phyloP scores from a whole-genome alignment of 2,113 vertebrate species.

The Henicopernis longicauda region DNA sequence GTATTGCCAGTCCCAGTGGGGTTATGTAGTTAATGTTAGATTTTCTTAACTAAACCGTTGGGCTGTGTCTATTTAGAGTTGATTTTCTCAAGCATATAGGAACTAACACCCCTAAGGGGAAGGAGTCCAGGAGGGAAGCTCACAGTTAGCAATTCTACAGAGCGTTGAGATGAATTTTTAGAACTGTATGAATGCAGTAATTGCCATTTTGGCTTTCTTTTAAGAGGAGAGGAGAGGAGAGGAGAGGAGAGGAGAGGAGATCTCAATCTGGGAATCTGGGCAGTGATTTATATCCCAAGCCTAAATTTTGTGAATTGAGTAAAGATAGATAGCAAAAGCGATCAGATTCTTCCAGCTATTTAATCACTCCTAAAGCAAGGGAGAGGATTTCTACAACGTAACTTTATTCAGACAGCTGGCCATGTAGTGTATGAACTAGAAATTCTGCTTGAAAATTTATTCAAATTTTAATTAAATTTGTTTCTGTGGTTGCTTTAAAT shows the following conservation, averaged over 20 bases:
- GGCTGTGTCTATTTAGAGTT: neutral
- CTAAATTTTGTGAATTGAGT: neutral
- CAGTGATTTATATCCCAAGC: neutral
- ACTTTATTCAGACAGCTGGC: neutral
- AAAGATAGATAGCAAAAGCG: neutral
- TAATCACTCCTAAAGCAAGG: neutral
- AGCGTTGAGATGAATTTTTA: slow-evolving; percentile 17
- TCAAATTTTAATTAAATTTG: slow-evolving; percentile 4
- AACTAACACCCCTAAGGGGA: neutral
- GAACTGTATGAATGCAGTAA: neutral
- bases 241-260: no score
- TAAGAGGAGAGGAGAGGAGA: no score
- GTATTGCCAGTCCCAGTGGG: neutral
- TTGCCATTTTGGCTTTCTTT: neutral
- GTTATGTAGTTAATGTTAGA: neutral
- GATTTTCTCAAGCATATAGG: slow-evolving; percentile 32
- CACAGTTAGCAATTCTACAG: slow-evolving; percentile 20
- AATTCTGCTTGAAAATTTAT: neutral
- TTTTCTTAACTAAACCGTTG: slow-evolving; percentile 27
- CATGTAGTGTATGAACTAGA: neutral
- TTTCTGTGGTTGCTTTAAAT: neutral
- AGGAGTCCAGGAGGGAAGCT: neutral
- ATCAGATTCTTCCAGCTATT: neutral
- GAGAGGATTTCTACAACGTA: neutral
- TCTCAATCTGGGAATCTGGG: neutral